phyloP scores from a whole-genome alignment of 2,888 invertebrate genomes.

The Lamellibrachia columna region DNA sequence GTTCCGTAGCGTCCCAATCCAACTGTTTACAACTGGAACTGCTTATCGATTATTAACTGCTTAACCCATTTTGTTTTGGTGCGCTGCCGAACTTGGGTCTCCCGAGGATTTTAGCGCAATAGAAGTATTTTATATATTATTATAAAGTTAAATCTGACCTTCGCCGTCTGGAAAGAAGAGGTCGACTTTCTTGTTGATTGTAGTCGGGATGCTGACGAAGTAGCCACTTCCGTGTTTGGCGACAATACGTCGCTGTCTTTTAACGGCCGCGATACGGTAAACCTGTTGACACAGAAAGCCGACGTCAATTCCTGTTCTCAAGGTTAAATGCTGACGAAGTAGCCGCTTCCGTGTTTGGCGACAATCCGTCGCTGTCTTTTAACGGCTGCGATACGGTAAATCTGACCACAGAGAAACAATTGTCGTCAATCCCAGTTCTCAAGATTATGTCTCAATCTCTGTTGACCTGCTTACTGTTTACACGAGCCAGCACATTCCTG shows the following conservation, averaged over 20 bases:
- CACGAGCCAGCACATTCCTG: neutral
- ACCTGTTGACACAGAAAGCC: neutral
- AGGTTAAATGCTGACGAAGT: constrained; percentile 16
- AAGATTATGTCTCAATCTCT: too few species aligned
- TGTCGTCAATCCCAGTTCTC: neutral
- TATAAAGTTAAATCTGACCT: neutral
- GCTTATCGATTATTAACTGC: too few species aligned
- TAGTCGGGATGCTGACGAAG: constrained; percentile 3
- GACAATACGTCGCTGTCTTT: neutral
- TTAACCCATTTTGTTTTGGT: too few species aligned
- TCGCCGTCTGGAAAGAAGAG: neutral
- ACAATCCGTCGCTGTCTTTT: neutral
- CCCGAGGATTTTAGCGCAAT: too few species aligned
- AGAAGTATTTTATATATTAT: neutral
- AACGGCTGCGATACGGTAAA: neutral
- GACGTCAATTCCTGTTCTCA: neutral
- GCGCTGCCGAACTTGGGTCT: too few species aligned
- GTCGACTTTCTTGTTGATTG: neutral
- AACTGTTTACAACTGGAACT: too few species aligned
- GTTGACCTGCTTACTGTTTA: too few species aligned
- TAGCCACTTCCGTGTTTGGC: neutral
- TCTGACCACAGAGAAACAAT: neutral
- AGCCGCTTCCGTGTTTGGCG: neutral
- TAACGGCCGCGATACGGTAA: neutral
- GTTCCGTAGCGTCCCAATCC: too few species aligned